These are phyloP conservation scores for Serinus canaria DNA, from an alignment of 2,113 vertebrate species.

Conservation along the genomic window DNA sequence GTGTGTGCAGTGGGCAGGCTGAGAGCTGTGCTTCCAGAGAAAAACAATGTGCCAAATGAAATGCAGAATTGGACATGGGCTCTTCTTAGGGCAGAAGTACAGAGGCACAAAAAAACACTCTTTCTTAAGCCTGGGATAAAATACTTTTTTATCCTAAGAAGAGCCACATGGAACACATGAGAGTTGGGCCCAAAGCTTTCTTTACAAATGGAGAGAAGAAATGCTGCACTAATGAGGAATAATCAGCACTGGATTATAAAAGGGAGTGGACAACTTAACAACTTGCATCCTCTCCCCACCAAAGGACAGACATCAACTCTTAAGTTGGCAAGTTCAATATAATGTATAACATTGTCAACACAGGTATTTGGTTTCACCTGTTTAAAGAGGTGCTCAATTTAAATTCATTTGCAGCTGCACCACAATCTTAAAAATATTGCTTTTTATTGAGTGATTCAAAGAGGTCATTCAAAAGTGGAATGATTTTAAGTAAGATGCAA, in stretches of 20 bases:
- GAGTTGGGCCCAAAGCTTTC: conserved; percentile 67
- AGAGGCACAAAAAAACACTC: background rate
- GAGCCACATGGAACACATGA: conserved; percentile 58
- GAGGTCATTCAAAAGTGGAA: background rate
- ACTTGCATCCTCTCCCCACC: background rate
- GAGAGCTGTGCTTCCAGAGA: conserved; percentile 57
- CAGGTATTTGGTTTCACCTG: background rate
- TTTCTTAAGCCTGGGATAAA: background rate
- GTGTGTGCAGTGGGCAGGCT: conserved; percentile 54
- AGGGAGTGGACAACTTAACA: background rate
- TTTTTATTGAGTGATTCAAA: background rate
- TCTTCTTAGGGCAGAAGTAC: conserved; percentile 59
- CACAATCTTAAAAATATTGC: background rate
- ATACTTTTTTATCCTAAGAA: conserved; percentile 62
- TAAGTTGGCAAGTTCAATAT: background rate
- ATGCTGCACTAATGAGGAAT: conserved; percentile 32
- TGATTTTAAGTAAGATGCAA: background rate
- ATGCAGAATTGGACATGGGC: conserved; percentile 38
- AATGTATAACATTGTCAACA: background rate
- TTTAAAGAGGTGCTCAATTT: background rate
- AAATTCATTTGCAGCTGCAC: background rate
- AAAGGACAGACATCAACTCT: background rate
- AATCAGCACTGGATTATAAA: background rate
- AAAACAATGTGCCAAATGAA: conserved; percentile 70
- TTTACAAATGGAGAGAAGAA: conserved; percentile 57